Evolutionary conservation across 1,140 invertebrate genomes (phyloP).

Genomic region (Anthonomus grandis): DNA sequence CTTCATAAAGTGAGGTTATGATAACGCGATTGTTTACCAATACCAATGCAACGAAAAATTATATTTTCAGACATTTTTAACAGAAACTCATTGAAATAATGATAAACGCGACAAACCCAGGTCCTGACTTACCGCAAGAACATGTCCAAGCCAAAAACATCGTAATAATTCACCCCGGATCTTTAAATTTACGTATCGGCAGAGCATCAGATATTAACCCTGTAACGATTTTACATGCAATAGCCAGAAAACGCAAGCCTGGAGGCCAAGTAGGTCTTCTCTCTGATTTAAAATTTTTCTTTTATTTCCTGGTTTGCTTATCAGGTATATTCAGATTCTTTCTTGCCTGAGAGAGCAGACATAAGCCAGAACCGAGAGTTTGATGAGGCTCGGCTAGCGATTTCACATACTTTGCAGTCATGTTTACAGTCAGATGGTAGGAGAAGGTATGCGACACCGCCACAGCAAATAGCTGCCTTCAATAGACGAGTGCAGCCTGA

Average conservation of each 20-base stretch:
- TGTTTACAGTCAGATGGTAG: conserved; percentile 79
- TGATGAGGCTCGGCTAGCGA: conserved; percentile 77
- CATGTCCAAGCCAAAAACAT: conserved; percentile 67
- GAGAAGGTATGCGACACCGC: conserved; percentile 70
- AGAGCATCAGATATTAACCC: conserved; percentile 86
- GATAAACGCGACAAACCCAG: not conserved
- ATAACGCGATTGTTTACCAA: no score
- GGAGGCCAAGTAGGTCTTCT: conserved; percentile 48
- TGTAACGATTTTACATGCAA: conserved; percentile 78
- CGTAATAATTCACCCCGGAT: conserved; percentile 94
- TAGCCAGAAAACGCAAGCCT: conserved; percentile 65
- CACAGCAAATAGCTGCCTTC: conserved; percentile 82
- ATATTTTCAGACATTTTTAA: no score
- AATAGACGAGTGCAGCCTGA: conserved; percentile 74
- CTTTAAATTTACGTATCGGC: conserved; percentile 82
- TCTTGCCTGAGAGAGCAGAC: conserved; percentile 61
- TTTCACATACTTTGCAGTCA: conserved; percentile 80
- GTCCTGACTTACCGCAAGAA: conserved; percentile 23
- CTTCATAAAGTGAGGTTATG: no score
- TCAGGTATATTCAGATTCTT: conserved; percentile 59
- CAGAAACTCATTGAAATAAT: conserved; percentile 3
- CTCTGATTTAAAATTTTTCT: not conserved
- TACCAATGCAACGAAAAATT: no score
- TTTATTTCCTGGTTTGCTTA: not conserved
- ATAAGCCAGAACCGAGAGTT: conserved; percentile 69